Base-by-base conservation (phyloP, 2,888 invertebrate species). In the Automeris io region DNA sequence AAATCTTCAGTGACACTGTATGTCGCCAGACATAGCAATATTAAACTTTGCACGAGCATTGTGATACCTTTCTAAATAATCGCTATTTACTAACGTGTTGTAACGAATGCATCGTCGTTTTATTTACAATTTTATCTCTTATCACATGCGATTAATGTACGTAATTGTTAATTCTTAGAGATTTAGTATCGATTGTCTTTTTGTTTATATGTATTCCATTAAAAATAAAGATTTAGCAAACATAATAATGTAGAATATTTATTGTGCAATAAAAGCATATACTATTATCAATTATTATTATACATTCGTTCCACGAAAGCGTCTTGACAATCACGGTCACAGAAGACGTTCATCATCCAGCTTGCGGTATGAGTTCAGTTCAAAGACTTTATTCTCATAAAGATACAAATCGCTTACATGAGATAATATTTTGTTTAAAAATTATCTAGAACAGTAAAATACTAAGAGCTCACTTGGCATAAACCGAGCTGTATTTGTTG, bases 101-200 rank as follows among this genome's bases (percentile, higher is more conserved):
- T 16, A 16, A n/a, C 16, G 29, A n/a, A 29, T 29, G 29, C 9
- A 29, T 16, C 16, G n/a, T n/a, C 7, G 16, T n/a, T 29, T 16
- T 29, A 29, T 29, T 29, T 29, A 7, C 18, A 9, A 13, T 23
- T 16, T 29, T 29, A 29, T 29, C 29, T 29, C 29, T 29, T 29
- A 29, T 29, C 29, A 5, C 5, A 29, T 16, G 8, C 9, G 16
- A 29, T 16, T 29, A 26, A 12, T 13, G 26, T 7, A 26, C n/a
- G 16, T 29, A 24, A 11, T 7, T 8, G 1, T 8, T 29, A 16
- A n/a, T n/a, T n/a, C 16, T 29, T n/a, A 1, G 0, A 29, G 5
- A 29, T 16, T n/a, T n/a, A 7, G n/a, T 29, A 7, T 16, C 2
- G n/a, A 3, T 16, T 29, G 16, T 26, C 3, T 12, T 1, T 29